Percentiles rank a stretch among this genome's conserved stretches.
phyloP scores from a whole-genome alignment of 1,140 invertebrate species.

The Monochamus saltuarius region DNA sequence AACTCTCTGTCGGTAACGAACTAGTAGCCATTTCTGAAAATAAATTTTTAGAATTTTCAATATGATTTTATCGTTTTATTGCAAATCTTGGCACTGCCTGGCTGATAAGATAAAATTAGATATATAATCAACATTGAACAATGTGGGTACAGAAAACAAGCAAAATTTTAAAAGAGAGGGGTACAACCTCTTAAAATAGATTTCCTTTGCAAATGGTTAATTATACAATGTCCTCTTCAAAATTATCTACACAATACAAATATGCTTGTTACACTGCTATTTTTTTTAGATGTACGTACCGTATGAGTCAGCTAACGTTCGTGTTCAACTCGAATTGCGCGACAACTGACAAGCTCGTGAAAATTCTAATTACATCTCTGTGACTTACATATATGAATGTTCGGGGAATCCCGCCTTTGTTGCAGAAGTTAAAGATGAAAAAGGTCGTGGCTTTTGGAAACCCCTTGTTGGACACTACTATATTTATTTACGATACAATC shows the following conservation, averaged over 20 bases:
- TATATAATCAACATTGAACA: not conserved
- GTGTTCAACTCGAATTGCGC: no score
- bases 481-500: conserved; percentile 53
- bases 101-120: not conserved
- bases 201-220: no score
- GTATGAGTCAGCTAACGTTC: no score
- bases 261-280: no score
- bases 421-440: conserved; percentile 14
- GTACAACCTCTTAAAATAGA: no score
- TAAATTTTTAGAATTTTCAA: not conserved
- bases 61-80: not conserved
- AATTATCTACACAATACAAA: no score
- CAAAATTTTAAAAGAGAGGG: no score
- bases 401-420: conserved; percentile 5
- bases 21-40: conserved; percentile 4
- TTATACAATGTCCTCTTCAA: no score
- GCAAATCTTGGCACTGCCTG: not conserved
- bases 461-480: conserved; percentile 64
- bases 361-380: no score
- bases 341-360: no score
- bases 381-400: not conserved
- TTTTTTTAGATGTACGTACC: no score
- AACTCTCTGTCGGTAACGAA: not conserved
- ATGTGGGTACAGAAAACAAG: no score
- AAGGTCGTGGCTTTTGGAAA: conserved; percentile 60